Evolutionary conservation across 2,113 vertebrate species (phyloP), one percentile per base, ranked within the genome.

Genomic region (Pica pica): DNA sequence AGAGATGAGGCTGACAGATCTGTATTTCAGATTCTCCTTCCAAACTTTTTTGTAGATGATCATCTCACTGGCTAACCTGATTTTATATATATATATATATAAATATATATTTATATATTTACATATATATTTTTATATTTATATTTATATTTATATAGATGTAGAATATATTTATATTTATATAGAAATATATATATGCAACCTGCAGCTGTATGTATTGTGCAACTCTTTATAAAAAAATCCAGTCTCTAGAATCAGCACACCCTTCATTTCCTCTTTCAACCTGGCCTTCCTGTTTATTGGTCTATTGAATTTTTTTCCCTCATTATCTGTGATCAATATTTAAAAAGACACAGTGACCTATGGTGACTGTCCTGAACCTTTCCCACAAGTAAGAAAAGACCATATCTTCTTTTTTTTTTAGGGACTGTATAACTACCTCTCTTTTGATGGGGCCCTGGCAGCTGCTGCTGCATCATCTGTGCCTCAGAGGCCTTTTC

Each of bases 131-230:
- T 19, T 18, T 16, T 42, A 42, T 42, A 42, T 42, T 14, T 26
- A 12, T 28, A 20, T 19, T 10, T 14, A 21, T 44, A 16, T 42
- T 42, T 42, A 42, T 23, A 17, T 21, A n/a, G n/a, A n/a, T n/a
- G n/a, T n/a, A n/a, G n/a, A n/a, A n/a, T 42, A 42, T 42, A 42
- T 42, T 14, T 26, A 12, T 28, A 20, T 19, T 10, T 14, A 41
- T 13, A 50, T 6, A 30, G 5, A 35, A 22, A 17, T 7, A 33
- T 8, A 31, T 59, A 30, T 30, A 37, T 9, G 16, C 6, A 68
- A 47, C 4, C 11, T 68, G 33, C 7, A 57, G 10, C 13, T 65
- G 3, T 30, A n/a, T 0, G 0, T 9, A 16, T 20, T 37, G 18
- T 69, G 30, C 16, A 35, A 9, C 14, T 35, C 22, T 50, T 46